Conservation (phyloP, 2,797 vertebrate species). For the Mormyrus proboscirostris region DNA sequence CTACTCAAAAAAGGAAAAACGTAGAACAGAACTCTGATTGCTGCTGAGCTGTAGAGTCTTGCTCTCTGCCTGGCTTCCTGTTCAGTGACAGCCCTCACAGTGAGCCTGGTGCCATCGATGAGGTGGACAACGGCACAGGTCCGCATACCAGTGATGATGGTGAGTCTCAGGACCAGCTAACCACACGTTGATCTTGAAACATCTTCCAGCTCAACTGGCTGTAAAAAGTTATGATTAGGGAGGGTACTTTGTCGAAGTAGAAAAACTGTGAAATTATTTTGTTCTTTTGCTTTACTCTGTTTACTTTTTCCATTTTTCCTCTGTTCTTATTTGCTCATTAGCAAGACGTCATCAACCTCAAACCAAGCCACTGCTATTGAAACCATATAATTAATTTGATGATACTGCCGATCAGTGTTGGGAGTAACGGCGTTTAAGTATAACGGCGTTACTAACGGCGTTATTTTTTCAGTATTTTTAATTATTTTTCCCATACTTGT, state of each 20-base stretch:
- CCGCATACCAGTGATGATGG: conserved; percentile 89
- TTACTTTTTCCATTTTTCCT: not conserved
- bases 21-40: not conserved
- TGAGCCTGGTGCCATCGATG: conserved; percentile 83
- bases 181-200: not conserved
- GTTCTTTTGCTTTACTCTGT: not conserved
- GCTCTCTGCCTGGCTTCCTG: not conserved
- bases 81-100: conserved; percentile 86
- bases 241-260: not conserved
- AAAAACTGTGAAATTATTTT: not conserved
- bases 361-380: not conserved
- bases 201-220: not conserved
- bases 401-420: not conserved
- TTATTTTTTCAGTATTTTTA: no score
- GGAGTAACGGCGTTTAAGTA: no score
- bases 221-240: not conserved
- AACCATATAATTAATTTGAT: not conserved
- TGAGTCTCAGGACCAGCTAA: conserved; percentile 45
- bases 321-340: not conserved
- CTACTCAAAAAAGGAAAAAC: not conserved
- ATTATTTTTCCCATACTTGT: no score
- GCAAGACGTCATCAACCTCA: not conserved
- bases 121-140: conserved; percentile 85
- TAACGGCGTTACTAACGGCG: no score
- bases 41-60: not conserved